Evolutionary conservation across 2,888 invertebrate species (phyloP).

Genomic region (Agonopterix heracliana): DNA sequence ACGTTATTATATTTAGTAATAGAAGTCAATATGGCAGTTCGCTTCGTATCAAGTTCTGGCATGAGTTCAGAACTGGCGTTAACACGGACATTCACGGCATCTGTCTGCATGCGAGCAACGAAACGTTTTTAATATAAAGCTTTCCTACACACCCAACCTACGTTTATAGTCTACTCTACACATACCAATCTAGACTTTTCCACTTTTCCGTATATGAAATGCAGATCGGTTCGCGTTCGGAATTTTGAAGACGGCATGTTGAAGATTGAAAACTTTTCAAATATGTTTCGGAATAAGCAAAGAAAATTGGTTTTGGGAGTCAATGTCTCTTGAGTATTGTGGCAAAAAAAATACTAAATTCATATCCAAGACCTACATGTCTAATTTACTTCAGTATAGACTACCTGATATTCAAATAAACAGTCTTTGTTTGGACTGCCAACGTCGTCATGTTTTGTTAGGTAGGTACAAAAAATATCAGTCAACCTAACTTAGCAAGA

Average conservation of each 20-base stretch:
- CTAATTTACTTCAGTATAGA: too few species aligned
- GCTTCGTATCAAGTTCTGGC: constrained; percentile 47
- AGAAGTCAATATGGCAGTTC: constrained; percentile 42
- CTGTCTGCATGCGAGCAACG: constrained; percentile 39
- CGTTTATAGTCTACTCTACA: not conserved
- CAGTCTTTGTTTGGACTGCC: too few species aligned
- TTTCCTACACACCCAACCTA: not conserved
- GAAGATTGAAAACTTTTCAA: too few species aligned
- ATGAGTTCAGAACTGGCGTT: constrained; percentile 58
- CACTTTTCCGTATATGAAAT: too few species aligned
- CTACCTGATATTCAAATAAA: too few species aligned
- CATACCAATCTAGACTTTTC: too few species aligned
- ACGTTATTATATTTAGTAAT: constrained; percentile 34
- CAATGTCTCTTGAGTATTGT: too few species aligned
- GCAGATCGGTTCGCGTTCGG: too few species aligned
- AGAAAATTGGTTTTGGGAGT: not conserved
- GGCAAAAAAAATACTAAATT: too few species aligned
- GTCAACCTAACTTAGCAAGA: not conserved
- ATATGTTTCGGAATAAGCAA: too few species aligned
- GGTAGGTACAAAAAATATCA: not conserved
- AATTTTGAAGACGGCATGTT: not conserved
- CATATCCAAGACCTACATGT: too few species aligned
- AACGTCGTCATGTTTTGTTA: too few species aligned
- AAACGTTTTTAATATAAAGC: constrained; percentile 57
- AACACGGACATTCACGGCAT: constrained; percentile 57